Evolutionary conservation across 2,888 invertebrate genomes (phyloP).

Genomic region (Sycophila texana): DNA sequence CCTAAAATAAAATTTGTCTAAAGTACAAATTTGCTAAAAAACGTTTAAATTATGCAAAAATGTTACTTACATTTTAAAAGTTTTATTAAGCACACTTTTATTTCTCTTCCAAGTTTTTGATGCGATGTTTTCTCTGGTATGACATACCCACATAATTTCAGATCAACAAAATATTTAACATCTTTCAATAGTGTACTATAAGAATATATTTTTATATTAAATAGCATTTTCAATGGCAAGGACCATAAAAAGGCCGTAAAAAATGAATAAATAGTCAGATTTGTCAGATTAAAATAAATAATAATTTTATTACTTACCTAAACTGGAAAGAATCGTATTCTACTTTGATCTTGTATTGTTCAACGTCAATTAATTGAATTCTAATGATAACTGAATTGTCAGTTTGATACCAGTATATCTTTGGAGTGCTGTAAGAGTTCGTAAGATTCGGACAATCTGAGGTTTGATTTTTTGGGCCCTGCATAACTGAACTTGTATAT

Average conservation of each 20-base stretch:
- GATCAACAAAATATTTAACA: constrained; percentile 63
- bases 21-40: background rate
- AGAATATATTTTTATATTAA: constrained; percentile 25
- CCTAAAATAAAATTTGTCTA: constrained; percentile 57
- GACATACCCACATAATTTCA: constrained; percentile 69
- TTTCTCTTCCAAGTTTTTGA: constrained; percentile 66
- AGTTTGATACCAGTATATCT: constrained; percentile 70
- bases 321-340: constrained; percentile 64
- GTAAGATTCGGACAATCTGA: constrained; percentile 37
- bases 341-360: constrained; percentile 66
- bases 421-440: constrained; percentile 59
- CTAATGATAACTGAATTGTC: constrained; percentile 65
- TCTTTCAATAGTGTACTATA: constrained; percentile 64
- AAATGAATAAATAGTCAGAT: background rate
- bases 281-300: background rate
- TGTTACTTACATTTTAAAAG: constrained; percentile 66
- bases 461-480: background rate
- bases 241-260: too few species aligned
- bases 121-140: constrained; percentile 66
- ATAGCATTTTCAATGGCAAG: too few species aligned
- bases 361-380: constrained; percentile 66
- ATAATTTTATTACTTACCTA: constrained; percentile 62
- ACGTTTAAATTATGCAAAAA: background rate
- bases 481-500: too few species aligned
- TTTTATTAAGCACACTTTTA: constrained; percentile 67